Conservation (phyloP, 2,113 vertebrate species). For the Rhipidura dahli region DNA sequence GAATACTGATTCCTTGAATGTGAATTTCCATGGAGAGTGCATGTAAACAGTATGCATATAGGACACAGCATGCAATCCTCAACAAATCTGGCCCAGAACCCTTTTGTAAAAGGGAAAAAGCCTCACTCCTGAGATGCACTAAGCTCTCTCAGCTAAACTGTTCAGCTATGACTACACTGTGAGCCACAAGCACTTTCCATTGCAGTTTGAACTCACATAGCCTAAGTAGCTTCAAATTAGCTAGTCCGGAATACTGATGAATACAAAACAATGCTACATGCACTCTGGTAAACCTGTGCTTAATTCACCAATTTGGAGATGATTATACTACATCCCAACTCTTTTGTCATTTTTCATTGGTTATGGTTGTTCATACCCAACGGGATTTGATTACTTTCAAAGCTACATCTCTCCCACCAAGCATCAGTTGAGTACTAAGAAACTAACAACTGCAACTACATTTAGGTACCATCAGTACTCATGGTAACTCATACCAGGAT, state of each 20-base stretch:
- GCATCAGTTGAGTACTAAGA: not conserved
- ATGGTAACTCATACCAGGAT: not conserved
- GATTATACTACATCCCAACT: not conserved
- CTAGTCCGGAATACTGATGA: not conserved
- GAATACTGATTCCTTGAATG: not conserved
- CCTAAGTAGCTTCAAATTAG: not conserved
- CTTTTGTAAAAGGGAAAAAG: not conserved
- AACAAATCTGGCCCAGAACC: not conserved
- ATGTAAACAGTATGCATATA: not conserved
- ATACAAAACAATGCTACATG: not conserved
- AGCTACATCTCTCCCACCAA: not conserved
- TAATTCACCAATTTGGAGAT: not conserved
- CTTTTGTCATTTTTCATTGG: not conserved
- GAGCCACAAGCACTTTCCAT: not conserved
- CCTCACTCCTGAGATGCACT: not conserved
- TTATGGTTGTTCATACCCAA: not conserved
- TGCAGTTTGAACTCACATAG: not conserved
- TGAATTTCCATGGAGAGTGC: not conserved
- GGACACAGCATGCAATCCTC: not conserved
- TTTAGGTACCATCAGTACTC: not conserved
- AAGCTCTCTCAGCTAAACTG: not conserved
- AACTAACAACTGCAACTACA: not conserved
- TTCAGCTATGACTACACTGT: not conserved
- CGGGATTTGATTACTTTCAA: not conserved
- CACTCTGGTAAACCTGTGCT: not conserved